Conservation (phyloP, 2,113 vertebrate genomes). For the Dolichotis patagonum region DNA sequence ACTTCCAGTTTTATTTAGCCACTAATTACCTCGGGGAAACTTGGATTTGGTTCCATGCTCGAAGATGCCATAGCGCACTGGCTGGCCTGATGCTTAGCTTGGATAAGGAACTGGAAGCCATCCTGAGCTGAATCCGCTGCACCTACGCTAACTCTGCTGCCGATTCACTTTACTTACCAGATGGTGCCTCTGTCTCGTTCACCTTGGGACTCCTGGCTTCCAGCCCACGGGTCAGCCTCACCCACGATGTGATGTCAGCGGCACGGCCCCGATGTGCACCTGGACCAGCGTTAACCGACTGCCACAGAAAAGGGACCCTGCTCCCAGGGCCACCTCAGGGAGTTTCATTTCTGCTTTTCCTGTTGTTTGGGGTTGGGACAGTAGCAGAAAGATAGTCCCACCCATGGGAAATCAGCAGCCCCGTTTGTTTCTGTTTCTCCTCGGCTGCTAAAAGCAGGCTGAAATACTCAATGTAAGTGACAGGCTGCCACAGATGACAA, state of each 20-base stretch:
- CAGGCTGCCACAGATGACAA: not conserved
- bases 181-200: not conserved
- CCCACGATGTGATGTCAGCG: not conserved
- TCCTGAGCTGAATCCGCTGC: not conserved
- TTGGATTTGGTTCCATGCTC: not conserved
- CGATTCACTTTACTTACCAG: not conserved
- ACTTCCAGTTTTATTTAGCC: not conserved
- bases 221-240: not conserved
- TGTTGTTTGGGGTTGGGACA: not conserved
- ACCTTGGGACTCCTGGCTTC: not conserved
- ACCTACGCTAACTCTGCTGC: not conserved
- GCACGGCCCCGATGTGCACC: fast-evolving
- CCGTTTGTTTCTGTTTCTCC: not conserved
- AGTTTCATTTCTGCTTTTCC: not conserved
- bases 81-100: not conserved
- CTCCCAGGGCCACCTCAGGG: fast-evolving
- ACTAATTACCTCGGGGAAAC: not conserved
- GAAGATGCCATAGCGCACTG: not conserved
- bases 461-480: not conserved
- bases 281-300: fast-evolving
- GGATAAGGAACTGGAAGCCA: not conserved
- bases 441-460: not conserved
- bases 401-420: not conserved
- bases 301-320: fast-evolving
- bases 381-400: not conserved